A percentile compares a stretch with the other conserved stretches of the same genome.
Evolutionary conservation across 2,888 invertebrate species (phyloP).

Genomic region (Hypena proboscidalis): DNA sequence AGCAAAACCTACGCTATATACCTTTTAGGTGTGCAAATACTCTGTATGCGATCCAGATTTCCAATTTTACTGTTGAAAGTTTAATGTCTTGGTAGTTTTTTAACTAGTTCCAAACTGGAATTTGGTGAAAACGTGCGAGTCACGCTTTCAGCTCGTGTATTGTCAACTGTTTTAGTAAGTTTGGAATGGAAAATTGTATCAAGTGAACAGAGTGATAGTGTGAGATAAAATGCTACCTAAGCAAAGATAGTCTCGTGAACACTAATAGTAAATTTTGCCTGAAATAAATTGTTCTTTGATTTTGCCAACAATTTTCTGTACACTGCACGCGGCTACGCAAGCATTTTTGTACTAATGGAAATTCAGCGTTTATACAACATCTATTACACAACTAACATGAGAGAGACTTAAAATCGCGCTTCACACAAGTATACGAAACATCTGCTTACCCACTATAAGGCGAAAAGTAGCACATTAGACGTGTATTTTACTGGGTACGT

Average conservation of each 20-base stretch:
- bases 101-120: neutral
- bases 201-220: no score
- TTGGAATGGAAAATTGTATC: neutral
- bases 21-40: constrained; percentile 28
- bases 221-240: no score
- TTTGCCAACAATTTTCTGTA: no score
- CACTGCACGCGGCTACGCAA: no score
- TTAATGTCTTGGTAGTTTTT: constrained; percentile 9
- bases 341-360: no score
- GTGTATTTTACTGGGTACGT: constrained; percentile 67
- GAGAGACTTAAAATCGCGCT: no score
- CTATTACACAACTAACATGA: no score
- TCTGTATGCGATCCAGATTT: constrained; percentile 29
- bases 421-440: no score
- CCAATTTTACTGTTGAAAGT: constrained; percentile 14
- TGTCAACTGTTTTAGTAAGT: neutral
- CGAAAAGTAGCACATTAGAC: constrained; percentile 62
- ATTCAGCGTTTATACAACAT: no score
- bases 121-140: neutral
- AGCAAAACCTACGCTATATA: constrained; percentile 40
- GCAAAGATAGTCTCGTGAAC: no score
- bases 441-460: constrained; percentile 30
- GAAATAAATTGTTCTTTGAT: no score
- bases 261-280: no score
- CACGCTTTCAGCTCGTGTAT: neutral